Conservation (phyloP, 2,113 vertebrate genomes). For the Tauraco erythrolophus region DNA sequence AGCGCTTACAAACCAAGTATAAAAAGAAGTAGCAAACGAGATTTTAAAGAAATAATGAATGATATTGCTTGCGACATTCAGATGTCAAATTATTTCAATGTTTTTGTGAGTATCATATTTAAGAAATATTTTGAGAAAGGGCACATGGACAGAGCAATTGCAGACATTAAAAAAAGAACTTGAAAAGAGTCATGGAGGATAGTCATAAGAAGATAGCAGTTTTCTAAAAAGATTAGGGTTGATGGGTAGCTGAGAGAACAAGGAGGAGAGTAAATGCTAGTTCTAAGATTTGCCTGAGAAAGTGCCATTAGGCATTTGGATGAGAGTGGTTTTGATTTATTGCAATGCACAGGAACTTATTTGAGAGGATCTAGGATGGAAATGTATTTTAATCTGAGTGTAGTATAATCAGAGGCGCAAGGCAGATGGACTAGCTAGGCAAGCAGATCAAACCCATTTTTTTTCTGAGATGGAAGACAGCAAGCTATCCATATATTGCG, state of each 20-base stretch:
- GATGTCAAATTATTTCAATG: not conserved
- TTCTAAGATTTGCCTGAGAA: not conserved
- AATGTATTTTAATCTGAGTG: not conserved
- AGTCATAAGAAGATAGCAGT: not conserved
- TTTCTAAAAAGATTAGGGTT: not conserved
- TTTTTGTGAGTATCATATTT: not conserved
- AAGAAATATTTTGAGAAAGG: not conserved
- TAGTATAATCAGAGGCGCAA: not conserved
- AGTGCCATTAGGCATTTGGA: not conserved
- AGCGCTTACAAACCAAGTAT: not conserved
- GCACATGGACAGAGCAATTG: not conserved
- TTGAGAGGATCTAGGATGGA: not conserved
- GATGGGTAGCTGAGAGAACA: not conserved
- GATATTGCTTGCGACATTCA: not conserved
- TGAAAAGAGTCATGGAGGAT: not conserved
- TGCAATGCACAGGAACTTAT: not conserved
- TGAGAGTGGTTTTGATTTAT: not conserved
- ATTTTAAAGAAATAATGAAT: not conserved
- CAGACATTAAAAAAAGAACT: not conserved
- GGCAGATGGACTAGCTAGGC: not conserved
- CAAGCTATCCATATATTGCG: not conserved
- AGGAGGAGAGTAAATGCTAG: not conserved
- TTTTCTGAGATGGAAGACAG: not conserved
- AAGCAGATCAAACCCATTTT: not conserved
- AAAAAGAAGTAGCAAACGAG: not conserved